Percentiles rank a stretch among this genome's conserved stretches.
Evolutionary conservation across 2,888 invertebrate genomes (phyloP).

Genomic region (Caenorhabditis uteleia): DNA sequence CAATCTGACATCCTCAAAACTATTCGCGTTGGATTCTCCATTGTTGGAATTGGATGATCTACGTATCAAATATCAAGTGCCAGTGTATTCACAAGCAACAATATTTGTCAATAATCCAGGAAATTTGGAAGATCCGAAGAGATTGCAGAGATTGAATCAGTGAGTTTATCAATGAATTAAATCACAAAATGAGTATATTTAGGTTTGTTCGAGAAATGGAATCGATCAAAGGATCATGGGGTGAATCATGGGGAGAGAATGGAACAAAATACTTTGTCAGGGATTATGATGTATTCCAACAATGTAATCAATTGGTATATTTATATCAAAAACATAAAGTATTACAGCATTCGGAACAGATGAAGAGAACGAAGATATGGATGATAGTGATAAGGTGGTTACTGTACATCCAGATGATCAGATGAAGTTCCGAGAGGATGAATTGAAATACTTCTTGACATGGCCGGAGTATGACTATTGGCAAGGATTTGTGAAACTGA

Average conservation of each 20-base stretch:
- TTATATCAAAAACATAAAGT: background rate
- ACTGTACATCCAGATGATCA: slow-evolving; percentile 27
- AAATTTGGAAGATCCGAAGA: slow-evolving; percentile 51
- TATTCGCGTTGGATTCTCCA: slow-evolving; percentile 65
- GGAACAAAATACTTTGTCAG: slow-evolving; percentile 64
- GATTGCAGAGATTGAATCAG: slow-evolving; percentile 56
- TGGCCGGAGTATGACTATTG: slow-evolving; percentile 68
- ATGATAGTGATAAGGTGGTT: slow-evolving; percentile 41
- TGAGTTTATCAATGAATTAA: slow-evolving; percentile 2
- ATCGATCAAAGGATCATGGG: slow-evolving; percentile 57
- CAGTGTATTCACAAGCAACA: slow-evolving; percentile 57
- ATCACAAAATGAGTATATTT: background rate
- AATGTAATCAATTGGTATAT: slow-evolving; percentile 23
- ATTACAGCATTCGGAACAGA: slow-evolving; percentile 37
- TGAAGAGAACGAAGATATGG: slow-evolving; percentile 45
- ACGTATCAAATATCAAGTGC: slow-evolving; percentile 62
- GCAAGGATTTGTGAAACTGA: slow-evolving; percentile 63
- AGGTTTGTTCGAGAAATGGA: slow-evolving; percentile 65
- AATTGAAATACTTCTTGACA: slow-evolving; percentile 59
- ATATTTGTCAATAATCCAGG: slow-evolving; percentile 61
- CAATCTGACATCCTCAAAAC: slow-evolving; percentile 62
- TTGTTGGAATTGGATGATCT: slow-evolving; percentile 46
- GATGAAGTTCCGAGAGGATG: slow-evolving; percentile 54
- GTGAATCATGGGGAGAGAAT: slow-evolving; percentile 60
- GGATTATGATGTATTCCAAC: slow-evolving; percentile 63